A percentile compares a stretch with the other conserved stretches of the same genome.
These are phyloP conservation scores for Gambusia holbrooki DNA, from an alignment of 2,113 vertebrate genomes.

Conservation along the genomic window DNA sequence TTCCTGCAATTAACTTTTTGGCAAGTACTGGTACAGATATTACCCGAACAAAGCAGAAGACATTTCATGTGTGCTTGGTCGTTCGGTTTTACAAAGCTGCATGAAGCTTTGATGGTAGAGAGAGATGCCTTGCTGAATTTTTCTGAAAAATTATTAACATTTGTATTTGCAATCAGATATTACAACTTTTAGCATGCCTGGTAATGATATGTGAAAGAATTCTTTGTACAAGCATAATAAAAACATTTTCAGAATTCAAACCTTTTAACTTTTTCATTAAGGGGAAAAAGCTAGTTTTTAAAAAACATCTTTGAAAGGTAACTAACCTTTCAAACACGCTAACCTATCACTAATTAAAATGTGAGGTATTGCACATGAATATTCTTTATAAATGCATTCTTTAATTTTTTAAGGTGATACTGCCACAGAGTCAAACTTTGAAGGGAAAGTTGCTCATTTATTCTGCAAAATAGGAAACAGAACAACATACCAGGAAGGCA, in stretches of 20 bases:
- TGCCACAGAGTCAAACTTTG: not conserved
- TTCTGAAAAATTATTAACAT: not conserved
- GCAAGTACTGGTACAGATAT: not conserved
- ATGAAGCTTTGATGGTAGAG: not conserved
- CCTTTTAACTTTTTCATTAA: not conserved
- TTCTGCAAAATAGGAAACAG: not conserved
- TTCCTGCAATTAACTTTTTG: constrained; percentile 3
- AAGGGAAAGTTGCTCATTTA: not conserved
- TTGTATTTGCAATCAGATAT: not conserved
- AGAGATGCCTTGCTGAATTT: not conserved
- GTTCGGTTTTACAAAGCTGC: not conserved
- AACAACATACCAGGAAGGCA: not conserved
- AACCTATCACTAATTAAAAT: not conserved
- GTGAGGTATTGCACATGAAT: too few relatives aligned
- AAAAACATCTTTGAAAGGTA: not conserved
- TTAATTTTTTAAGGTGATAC: too few relatives aligned
- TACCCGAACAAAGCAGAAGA: not conserved
- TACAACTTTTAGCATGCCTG: not conserved
- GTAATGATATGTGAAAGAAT: not conserved
- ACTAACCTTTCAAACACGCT: not conserved
- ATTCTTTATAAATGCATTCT: too few relatives aligned
- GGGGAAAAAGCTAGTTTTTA: not conserved
- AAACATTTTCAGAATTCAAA: not conserved
- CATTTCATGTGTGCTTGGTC: not conserved
- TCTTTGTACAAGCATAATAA: not conserved